Conservation (phyloP, 2,888 invertebrate species). For the Epirrita christyi region DNA sequence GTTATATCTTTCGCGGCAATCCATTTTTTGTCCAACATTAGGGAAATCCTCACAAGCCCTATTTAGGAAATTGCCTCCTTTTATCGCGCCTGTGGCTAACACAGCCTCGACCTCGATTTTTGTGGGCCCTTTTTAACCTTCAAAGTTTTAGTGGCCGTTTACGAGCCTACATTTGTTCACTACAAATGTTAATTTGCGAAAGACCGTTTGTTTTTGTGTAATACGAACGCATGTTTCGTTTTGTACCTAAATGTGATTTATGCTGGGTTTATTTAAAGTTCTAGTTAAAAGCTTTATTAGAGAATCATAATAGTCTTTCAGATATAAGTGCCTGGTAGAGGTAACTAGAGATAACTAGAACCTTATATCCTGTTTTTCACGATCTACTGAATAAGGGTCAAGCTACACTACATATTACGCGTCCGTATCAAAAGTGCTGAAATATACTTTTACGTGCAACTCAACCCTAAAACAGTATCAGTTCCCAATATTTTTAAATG, state of each 20-base stretch:
- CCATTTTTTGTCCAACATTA: slow-evolving; percentile 76
- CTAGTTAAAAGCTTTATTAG: too few species aligned
- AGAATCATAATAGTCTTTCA: too few species aligned
- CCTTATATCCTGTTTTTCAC: too few species aligned
- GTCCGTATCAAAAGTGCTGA: too few species aligned
- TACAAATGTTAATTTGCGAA: slow-evolving; percentile 23
- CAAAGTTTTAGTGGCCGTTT: slow-evolving; percentile 52
- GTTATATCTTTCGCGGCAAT: slow-evolving; percentile 56
- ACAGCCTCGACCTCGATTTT: slow-evolving; percentile 54
- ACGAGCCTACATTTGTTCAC: slow-evolving; percentile 36
- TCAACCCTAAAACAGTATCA: slow-evolving; percentile 1
- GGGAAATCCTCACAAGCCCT: slow-evolving; percentile 76
- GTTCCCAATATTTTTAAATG: too few species aligned
- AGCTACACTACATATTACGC: too few species aligned
- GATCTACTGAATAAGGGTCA: too few species aligned
- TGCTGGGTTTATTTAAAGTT: background rate
- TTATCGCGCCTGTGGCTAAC: slow-evolving; percentile 72
- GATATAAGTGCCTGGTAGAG: too few species aligned
- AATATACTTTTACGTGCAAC: too few species aligned
- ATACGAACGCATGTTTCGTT: slow-evolving; percentile 2
- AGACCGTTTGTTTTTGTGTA: background rate
- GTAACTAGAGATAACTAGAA: too few species aligned
- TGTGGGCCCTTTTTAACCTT: slow-evolving; percentile 51
- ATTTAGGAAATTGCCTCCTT: slow-evolving; percentile 77
- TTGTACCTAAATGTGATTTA: background rate